Evolutionary conservation across 2,888 invertebrate genomes (phyloP).

Genomic region (Coelopa pilipes): DNA sequence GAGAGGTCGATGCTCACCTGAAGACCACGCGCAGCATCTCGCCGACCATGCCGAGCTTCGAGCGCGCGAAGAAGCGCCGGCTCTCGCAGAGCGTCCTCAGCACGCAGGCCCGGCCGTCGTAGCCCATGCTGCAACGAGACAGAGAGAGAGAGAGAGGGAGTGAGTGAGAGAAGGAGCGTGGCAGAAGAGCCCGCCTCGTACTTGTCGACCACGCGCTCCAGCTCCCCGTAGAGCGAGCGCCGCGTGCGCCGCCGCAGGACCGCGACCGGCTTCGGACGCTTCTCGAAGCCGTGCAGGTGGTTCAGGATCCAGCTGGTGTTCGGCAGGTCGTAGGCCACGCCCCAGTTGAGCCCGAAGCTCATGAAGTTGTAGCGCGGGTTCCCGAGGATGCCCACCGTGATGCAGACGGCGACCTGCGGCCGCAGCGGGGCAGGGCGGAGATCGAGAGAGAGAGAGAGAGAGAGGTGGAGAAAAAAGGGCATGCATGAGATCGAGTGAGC

Average conservation of each 20-base stretch:
- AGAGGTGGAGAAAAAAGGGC: not conserved
- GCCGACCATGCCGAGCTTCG: constrained; percentile 74
- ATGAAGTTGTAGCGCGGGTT: constrained; percentile 71
- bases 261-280: constrained; percentile 55
- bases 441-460: not conserved
- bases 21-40: constrained; percentile 79
- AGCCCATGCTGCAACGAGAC: constrained; percentile 75
- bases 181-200: constrained; percentile 56
- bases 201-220: constrained; percentile 73
- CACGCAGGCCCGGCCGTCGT: constrained; percentile 78
- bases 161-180: not conserved
- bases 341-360: constrained; percentile 77
- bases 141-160: constrained; percentile 1
- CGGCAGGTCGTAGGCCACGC: constrained; percentile 74
- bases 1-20: constrained; percentile 69
- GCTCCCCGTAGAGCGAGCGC: constrained; percentile 56
- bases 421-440: constrained; percentile 4
- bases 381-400: constrained; percentile 72
- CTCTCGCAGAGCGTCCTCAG: constrained; percentile 80
- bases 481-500: not conserved
- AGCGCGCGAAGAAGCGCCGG: constrained; percentile 74
- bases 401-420: constrained; percentile 70
- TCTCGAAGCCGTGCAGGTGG: constrained; percentile 58
- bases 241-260: constrained; percentile 68
- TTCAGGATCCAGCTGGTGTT: constrained; percentile 69